These are phyloP conservation scores for Hyla sarda DNA, from an alignment of 2,113 vertebrate species.

Conservation along the genomic window DNA sequence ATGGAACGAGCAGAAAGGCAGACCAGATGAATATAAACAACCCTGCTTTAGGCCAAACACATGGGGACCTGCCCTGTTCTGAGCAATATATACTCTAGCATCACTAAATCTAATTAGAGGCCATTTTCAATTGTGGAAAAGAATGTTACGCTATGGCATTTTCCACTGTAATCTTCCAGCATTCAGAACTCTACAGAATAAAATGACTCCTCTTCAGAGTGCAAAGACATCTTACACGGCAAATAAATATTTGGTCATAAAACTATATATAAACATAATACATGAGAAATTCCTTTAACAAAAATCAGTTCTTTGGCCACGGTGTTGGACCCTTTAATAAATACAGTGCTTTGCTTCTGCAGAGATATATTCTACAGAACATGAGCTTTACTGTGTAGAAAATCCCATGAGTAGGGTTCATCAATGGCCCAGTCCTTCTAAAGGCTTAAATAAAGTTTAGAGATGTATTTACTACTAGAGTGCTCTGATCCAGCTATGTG, in stretches of 20 bases:
- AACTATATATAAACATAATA: not conserved
- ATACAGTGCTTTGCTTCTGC: not conserved
- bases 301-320: not conserved
- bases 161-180: not conserved
- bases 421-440: not conserved
- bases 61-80: not conserved
- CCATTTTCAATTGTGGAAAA: not conserved
- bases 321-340: not conserved
- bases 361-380: not conserved
- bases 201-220: not conserved
- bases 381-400: not conserved
- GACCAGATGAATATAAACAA: not conserved
- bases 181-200: not conserved
- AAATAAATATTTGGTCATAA: conserved; percentile 17
- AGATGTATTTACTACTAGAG: not conserved
- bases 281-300: not conserved
- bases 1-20: not conserved
- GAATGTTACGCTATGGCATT: not conserved
- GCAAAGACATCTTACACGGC: not conserved
- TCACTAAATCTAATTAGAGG: not conserved
- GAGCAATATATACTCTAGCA: not conserved
- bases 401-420: not conserved
- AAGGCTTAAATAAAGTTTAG: not conserved
- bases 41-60: not conserved
- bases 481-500: not conserved